A percentile compares a stretch with the other conserved stretches of the same genome.
Evolutionary conservation across 2,888 invertebrate species (phyloP).

Genomic region (Caenorhabditis doughertyi): DNA sequence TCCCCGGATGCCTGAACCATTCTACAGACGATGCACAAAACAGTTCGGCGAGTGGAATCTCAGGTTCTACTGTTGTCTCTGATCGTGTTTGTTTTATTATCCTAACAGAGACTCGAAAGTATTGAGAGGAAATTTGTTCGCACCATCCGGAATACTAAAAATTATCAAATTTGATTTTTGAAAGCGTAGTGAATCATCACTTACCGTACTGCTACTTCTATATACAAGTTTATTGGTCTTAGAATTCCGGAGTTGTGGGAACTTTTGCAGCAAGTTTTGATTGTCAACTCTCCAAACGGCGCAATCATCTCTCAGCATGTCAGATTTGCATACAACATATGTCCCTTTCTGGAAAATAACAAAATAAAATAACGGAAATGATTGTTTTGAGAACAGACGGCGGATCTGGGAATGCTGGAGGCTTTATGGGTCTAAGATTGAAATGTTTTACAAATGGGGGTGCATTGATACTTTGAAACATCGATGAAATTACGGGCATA

Average conservation of each 20-base stretch:
- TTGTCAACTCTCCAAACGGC: slow-evolving; percentile 82
- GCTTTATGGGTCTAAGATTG: too few relatives aligned
- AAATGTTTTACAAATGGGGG: too few relatives aligned
- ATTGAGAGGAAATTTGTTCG: slow-evolving; percentile 77
- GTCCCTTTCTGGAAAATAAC: slow-evolving; percentile 77
- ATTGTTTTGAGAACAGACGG: too few relatives aligned
- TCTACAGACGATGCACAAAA: slow-evolving; percentile 76
- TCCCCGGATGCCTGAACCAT: slow-evolving; percentile 43
- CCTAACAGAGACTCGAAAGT: slow-evolving; percentile 75
- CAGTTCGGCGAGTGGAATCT: slow-evolving; percentile 75
- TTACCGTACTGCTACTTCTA: slow-evolving; percentile 75
- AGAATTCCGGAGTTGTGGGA: slow-evolving; percentile 67
- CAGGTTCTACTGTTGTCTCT: slow-evolving; percentile 78
- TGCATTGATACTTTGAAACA: too few relatives aligned
- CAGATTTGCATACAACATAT: slow-evolving; percentile 80
- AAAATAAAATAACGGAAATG: too few relatives aligned
- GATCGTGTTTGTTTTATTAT: slow-evolving; percentile 71
- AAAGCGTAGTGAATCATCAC: background rate
- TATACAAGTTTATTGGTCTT: slow-evolving; percentile 64
- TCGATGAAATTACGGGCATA: too few relatives aligned
- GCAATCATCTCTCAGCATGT: slow-evolving; percentile 77
- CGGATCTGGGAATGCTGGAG: too few relatives aligned
- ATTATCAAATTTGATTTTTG: background rate
- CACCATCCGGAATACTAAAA: slow-evolving; percentile 83
- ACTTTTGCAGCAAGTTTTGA: slow-evolving; percentile 82